These are phyloP conservation scores for Drosophila ficusphila DNA, from an alignment of 1,140 invertebrate species.

Conservation along the genomic window DNA sequence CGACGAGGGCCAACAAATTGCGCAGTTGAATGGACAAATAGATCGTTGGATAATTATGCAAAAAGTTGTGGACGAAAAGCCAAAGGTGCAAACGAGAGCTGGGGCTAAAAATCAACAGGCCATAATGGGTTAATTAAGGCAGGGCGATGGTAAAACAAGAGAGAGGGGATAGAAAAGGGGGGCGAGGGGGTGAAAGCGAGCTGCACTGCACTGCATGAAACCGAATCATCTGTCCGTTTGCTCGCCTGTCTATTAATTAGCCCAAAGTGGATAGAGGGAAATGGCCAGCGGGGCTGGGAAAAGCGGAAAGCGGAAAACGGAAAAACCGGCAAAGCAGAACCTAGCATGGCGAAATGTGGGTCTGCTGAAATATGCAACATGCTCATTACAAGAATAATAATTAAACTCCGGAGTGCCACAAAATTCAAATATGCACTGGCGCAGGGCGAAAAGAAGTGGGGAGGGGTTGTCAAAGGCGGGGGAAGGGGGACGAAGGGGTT, in stretches of 20 bases:
- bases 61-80: conserved; percentile 1
- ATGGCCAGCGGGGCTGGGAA: background rate
- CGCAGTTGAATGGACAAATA: conserved; percentile 52
- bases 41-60: conserved; percentile 52
- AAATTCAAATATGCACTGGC: conserved; percentile 58
- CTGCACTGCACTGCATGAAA: background rate
- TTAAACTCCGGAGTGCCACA: conserved; percentile 67
- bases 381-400: conserved; percentile 73
- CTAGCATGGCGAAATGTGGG: background rate
- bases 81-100: conserved; percentile 6
- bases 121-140: conserved; percentile 71
- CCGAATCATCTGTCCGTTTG: conserved; percentile 20
- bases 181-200: background rate
- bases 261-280: conserved; percentile 42
- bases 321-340: background rate
- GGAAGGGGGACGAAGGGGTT: background rate
- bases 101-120: conserved; percentile 55
- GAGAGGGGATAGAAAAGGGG: too few relatives aligned
- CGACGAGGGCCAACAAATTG: conserved; percentile 35
- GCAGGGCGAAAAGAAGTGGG: background rate
- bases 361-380: conserved; percentile 64
- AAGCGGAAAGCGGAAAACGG: conserved; percentile 3
- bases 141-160: conserved; percentile 4
- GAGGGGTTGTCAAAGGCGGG: background rate
- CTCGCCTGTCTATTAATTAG: conserved; percentile 62